Evolutionary conservation across 2,797 vertebrate species (phyloP).

Genomic region (Rhadinocentrus ornatus): DNA sequence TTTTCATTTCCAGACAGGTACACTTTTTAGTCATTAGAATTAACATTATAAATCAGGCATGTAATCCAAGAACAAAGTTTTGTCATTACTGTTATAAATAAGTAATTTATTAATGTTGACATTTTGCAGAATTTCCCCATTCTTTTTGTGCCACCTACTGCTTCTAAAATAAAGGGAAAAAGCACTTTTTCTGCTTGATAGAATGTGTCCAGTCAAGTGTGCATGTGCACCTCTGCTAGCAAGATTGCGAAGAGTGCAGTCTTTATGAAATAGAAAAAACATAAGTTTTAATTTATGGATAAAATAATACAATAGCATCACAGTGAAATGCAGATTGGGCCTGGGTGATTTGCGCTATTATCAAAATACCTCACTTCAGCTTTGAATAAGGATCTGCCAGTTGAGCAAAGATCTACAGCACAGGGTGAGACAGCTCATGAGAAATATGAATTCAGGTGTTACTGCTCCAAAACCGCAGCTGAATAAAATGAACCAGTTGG

Average conservation of each 20-base stretch:
- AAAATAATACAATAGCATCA: background rate
- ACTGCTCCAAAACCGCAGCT: background rate
- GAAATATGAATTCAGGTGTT: background rate
- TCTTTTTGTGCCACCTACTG: too few relatives aligned
- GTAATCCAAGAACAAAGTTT: background rate
- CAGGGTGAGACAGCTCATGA: background rate
- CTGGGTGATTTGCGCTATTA: background rate
- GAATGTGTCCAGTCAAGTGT: slow-evolving; percentile 49
- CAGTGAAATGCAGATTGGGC: background rate
- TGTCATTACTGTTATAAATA: too few relatives aligned
- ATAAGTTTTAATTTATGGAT: slow-evolving; percentile 4
- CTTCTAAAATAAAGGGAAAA: too few relatives aligned
- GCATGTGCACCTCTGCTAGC: background rate
- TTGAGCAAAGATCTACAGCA: background rate
- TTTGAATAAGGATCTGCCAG: background rate
- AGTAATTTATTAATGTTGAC: too few relatives aligned
- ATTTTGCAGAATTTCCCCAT: too few relatives aligned
- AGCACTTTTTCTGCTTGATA: background rate
- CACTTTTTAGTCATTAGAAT: background rate
- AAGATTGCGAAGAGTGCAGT: background rate
- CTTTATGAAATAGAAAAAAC: background rate
- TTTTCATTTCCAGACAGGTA: slow-evolving; percentile 12
- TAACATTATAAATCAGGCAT: background rate
- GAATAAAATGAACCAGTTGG: background rate
- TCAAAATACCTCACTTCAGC: background rate